These are phyloP conservation scores for Cyprinodon variegatus DNA, from an alignment of 2,113 vertebrate genomes.

Conservation along the genomic window DNA sequence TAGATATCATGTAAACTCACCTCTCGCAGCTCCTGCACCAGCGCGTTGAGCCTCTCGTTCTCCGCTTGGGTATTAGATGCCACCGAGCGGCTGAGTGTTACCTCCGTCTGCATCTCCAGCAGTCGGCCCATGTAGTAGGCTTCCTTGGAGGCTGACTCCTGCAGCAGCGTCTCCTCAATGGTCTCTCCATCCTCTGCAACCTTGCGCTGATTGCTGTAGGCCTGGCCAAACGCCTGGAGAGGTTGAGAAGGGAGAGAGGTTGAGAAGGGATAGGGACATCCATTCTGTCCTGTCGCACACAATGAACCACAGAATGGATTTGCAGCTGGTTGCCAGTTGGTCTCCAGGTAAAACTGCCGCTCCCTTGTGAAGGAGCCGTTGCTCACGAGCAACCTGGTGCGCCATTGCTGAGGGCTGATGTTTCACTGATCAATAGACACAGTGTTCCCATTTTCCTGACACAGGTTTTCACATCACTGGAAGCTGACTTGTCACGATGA, in stretches of 20 bases:
- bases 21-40: conserved; percentile 91
- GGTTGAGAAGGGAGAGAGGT: neutral
- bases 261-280: no score
- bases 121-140: conserved; percentile 92
- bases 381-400: conserved; percentile 42
- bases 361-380: conserved; percentile 17
- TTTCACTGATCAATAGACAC: conserved; percentile 81
- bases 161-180: conserved; percentile 93
- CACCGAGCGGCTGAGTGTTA: conserved; percentile 86
- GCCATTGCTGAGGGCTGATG: conserved; percentile 58
- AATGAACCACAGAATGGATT: conserved; percentile 8
- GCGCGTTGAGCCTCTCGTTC: conserved; percentile 85
- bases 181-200: conserved; percentile 96
- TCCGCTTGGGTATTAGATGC: conserved; percentile 90
- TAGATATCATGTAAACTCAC: conserved; percentile 71
- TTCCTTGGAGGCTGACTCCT: conserved; percentile 96
- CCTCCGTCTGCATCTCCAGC: conserved; percentile 91
- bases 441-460: conserved; percentile 81
- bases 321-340: neutral
- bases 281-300: neutral
- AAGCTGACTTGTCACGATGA: conserved; percentile 68
- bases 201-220: conserved; percentile 95
- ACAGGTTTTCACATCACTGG: conserved; percentile 73
- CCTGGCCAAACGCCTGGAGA: conserved; percentile 93
- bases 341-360: conserved; percentile 1